Evolutionary conservation across 1,140 invertebrate species (phyloP).

Genomic region (Pomacea maculata): DNA sequence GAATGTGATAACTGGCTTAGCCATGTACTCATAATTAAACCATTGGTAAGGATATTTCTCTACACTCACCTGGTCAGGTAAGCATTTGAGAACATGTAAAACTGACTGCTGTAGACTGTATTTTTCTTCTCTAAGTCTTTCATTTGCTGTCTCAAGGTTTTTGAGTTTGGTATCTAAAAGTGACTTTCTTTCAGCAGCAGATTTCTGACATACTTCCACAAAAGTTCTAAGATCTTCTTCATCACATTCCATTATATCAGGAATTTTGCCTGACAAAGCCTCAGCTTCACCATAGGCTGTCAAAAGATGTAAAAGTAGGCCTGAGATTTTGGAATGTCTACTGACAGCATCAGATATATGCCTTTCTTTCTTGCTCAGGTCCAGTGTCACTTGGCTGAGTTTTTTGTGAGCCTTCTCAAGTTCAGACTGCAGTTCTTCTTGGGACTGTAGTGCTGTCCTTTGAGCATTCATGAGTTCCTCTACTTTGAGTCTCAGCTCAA

Average conservation of each 20-base stretch:
- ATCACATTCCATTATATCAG: conserved; percentile 1
- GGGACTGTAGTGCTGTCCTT: background rate
- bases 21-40: no score
- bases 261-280: background rate
- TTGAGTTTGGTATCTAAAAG: conserved; percentile 11
- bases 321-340: background rate
- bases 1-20: no score
- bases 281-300: background rate
- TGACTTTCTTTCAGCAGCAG: background rate
- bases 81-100: background rate
- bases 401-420: conserved; percentile 64
- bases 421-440: conserved; percentile 9
- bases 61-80: conserved; percentile 13
- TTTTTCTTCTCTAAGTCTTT: background rate
- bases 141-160: background rate
- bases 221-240: conserved; percentile 8
- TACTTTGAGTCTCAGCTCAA: conserved; percentile 3
- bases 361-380: background rate
- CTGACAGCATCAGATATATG: background rate
- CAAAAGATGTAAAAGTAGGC: background rate
- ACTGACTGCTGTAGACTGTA: conserved; percentile 2
- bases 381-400: conserved; percentile 10
- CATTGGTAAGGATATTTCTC: no score
- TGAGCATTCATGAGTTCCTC: conserved; percentile 17
- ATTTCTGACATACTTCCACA: conserved; percentile 12